Evolutionary conservation across 2,888 invertebrate species (phyloP).

Genomic region (Apamea epomidion): DNA sequence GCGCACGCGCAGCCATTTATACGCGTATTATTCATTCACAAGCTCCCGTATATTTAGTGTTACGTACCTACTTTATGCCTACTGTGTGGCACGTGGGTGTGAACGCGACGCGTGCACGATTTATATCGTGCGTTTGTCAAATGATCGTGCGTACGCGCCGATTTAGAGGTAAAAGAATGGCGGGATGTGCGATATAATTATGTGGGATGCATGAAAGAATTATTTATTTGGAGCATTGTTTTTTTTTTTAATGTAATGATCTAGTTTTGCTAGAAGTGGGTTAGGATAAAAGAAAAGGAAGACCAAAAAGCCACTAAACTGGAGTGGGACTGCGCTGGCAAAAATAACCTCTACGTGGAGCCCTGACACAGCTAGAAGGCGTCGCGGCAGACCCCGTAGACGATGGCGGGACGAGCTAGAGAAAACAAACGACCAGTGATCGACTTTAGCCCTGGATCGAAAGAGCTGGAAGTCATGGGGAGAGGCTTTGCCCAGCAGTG

Average conservation of each 20-base stretch:
- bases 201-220: conserved; percentile 4
- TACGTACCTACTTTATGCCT: conserved; percentile 42
- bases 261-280: background rate
- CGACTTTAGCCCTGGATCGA: no score
- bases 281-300: background rate
- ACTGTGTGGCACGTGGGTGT: conserved; percentile 44
- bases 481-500: background rate
- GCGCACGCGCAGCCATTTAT: conserved; percentile 58
- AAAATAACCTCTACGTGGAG: no score
- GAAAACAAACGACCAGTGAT: no score
- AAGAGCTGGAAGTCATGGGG: background rate
- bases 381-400: background rate
- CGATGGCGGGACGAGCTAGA: background rate
- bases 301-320: background rate
- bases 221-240: conserved; percentile 17
- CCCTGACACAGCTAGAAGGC: background rate
- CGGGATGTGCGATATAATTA: background rate
- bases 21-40: conserved; percentile 63
- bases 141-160: conserved; percentile 44
- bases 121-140: conserved; percentile 56
- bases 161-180: conserved; percentile 24
- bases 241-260: background rate
- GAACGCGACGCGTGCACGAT: conserved; percentile 43
- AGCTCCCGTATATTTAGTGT: conserved; percentile 58
- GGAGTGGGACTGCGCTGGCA: background rate